These are phyloP conservation scores for Iguana delicatissima DNA, from an alignment of 2,797 vertebrate species.

Conservation along the genomic window DNA sequence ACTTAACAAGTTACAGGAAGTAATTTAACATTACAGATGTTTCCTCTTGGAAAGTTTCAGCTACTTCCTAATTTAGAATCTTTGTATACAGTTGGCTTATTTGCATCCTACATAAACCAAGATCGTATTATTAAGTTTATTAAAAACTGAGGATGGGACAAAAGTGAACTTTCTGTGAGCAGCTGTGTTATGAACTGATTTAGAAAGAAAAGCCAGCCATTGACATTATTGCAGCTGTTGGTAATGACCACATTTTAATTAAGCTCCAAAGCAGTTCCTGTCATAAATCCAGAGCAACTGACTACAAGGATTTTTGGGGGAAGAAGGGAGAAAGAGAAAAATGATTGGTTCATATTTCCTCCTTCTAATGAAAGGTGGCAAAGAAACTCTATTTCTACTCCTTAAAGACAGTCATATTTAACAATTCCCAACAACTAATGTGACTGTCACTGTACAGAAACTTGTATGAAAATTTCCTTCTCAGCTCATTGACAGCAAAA, in stretches of 20 bases:
- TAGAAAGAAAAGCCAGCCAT: background rate
- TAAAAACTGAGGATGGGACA: slow-evolving; percentile 3
- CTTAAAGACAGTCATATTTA: background rate
- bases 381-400: background rate
- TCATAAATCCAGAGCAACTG: background rate
- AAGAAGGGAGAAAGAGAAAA: background rate
- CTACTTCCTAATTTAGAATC: slow-evolving; percentile 6
- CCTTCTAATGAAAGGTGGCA: background rate
- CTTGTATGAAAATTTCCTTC: background rate
- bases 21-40: background rate
- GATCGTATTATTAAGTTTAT: slow-evolving; percentile 29
- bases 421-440: background rate
- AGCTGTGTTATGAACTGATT: slow-evolving; percentile 11
- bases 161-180: background rate
- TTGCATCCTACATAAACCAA: slow-evolving; percentile 6
- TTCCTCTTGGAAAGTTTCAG: background rate
- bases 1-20: background rate
- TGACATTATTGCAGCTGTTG: background rate
- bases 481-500: background rate
- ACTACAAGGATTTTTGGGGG: background rate
- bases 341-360: background rate
- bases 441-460: background rate
- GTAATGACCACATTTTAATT: background rate
- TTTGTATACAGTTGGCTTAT: background rate
- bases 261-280: background rate